Percentiles rank a stretch among this genome's conserved stretches.
Conservation (phyloP, 1,140 invertebrate species). For the Drosophila suzukii region DNA sequence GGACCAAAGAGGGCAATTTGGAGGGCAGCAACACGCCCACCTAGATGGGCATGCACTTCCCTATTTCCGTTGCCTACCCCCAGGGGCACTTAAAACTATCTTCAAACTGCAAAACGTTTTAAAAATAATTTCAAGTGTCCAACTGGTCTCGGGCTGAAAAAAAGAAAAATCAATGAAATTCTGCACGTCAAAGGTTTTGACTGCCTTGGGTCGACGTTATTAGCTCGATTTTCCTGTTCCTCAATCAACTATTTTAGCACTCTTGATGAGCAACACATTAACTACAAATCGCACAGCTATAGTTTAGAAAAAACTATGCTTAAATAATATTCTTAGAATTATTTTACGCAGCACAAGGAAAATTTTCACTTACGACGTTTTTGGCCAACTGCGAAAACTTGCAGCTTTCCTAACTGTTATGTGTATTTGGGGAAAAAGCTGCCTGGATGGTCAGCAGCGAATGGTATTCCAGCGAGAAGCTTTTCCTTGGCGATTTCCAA, state of each 20-base stretch:
- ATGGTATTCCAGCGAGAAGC: conserved; percentile 46
- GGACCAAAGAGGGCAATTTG: background rate
- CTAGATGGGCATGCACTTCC: background rate
- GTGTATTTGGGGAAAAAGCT: conserved; percentile 80
- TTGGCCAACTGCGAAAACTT: conserved; percentile 81
- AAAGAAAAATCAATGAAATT: conserved; percentile 77
- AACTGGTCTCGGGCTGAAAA: conserved; percentile 17
- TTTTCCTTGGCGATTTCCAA: conserved; percentile 22
- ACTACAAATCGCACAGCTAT: background rate
- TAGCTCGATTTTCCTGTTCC: background rate
- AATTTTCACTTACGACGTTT: conserved; percentile 82
- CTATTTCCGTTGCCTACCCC: conserved; percentile 20
- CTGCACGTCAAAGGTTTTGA: conserved; percentile 55
- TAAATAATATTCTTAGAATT: conserved; percentile 54
- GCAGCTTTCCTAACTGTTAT: conserved; percentile 79
- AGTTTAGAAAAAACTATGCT: conserved; percentile 24
- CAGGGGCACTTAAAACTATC: conserved; percentile 1
- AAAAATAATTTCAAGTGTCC: conserved; percentile 33
- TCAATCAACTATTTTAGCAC: background rate
- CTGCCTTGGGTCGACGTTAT: conserved; percentile 9
- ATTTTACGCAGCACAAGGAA: conserved; percentile 64
- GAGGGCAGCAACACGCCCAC: background rate
- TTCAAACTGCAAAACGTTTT: conserved; percentile 11
- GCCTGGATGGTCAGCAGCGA: conserved; percentile 16
- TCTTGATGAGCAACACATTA: conserved; percentile 2